Conservation (phyloP, 2,797 vertebrate genomes). For the Cyprinella venusta region DNA sequence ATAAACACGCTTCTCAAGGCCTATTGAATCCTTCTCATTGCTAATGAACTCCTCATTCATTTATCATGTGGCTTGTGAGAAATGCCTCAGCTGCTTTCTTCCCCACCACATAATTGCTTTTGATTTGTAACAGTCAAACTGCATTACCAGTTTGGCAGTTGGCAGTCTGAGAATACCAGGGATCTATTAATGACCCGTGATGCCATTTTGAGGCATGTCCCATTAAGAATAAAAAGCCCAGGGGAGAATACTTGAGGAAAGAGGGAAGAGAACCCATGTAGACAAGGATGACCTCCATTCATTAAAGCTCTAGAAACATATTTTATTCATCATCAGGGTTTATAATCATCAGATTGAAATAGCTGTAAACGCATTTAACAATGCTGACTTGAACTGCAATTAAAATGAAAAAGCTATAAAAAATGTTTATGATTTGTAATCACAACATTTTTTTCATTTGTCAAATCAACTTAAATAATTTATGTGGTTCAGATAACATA, state of each 20-base stretch:
- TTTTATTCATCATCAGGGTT: not conserved
- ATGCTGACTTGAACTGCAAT: not conserved
- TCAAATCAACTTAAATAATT: no score
- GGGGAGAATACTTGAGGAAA: not conserved
- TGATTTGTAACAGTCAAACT: not conserved
- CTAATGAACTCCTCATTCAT: conserved; percentile 3
- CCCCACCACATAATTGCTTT: conserved; percentile 1
- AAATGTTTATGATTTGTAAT: no score
- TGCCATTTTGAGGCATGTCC: conserved; percentile 3
- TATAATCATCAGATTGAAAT: not conserved
- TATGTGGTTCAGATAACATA: no score
- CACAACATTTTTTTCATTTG: no score
- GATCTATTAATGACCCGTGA: conserved; percentile 29
- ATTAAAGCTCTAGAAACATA: not conserved
- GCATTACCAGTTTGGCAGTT: conserved; percentile 19
- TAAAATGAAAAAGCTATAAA: not conserved
- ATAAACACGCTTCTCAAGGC: not conserved
- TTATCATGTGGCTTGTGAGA: not conserved
- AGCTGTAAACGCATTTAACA: not conserved
- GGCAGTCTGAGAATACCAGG: not conserved
- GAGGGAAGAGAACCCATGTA: not conserved
- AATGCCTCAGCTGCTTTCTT: conserved; percentile 17
- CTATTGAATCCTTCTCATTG: not conserved
- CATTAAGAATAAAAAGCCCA: not conserved
- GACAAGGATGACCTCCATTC: not conserved